Evolutionary conservation across 2,113 vertebrate genomes (phyloP).

Genomic region (Microtus ochrogaster): DNA sequence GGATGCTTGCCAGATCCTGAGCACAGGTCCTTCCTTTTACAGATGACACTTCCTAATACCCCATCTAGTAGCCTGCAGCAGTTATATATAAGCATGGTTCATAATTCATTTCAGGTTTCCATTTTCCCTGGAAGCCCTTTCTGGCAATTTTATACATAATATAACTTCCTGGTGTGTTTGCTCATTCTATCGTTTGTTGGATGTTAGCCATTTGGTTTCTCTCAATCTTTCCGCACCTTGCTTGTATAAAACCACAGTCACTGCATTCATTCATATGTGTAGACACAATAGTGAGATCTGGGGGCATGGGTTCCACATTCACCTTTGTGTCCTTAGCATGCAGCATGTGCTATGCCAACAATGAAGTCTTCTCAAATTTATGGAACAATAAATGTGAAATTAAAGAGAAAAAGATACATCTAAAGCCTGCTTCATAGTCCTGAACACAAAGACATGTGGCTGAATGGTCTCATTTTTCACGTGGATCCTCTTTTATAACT

Average conservation of each 20-base stretch:
- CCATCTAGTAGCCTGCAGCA: not conserved
- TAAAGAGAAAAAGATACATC: not conserved
- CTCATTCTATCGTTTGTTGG: not conserved
- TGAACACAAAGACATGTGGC: not conserved
- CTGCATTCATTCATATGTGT: not conserved
- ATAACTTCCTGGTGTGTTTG: not conserved
- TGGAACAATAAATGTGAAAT: not conserved
- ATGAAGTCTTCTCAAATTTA: not conserved
- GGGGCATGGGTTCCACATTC: not conserved
- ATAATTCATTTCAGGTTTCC: not conserved
- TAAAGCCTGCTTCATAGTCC: not conserved
- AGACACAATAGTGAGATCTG: not conserved
- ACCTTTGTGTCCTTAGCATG: not conserved
- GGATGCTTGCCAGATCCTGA: not conserved
- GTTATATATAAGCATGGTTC: not conserved
- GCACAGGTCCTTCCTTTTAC: not conserved
- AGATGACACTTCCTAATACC: not conserved
- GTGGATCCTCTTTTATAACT: constrained; percentile 26
- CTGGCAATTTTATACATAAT: not conserved
- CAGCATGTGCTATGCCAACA: not conserved
- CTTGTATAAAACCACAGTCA: not conserved
- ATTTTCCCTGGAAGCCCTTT: not conserved
- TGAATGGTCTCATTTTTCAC: not conserved
- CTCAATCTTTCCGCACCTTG: not conserved
- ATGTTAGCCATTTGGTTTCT: not conserved